A percentile compares a stretch with the other conserved stretches of the same genome.
phyloP scores from a whole-genome alignment of 1,140 invertebrate genomes.

The Zaprionus davidi region DNA sequence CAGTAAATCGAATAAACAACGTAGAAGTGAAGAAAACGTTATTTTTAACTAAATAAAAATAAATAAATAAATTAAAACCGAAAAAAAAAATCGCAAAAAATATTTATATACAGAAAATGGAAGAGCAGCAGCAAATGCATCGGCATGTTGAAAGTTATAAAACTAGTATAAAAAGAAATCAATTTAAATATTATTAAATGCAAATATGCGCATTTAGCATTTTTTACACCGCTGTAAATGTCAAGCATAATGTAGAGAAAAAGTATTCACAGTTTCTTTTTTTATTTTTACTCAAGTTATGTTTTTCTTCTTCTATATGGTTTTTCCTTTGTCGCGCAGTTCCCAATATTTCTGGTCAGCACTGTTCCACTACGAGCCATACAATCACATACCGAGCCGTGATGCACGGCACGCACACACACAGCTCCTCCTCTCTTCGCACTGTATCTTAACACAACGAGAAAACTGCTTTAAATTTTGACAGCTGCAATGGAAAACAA shows the following conservation, averaged over 20 bases:
- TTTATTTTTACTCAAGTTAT: constrained; percentile 3
- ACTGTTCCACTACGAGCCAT: constrained; percentile 17
- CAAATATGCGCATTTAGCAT: constrained; percentile 32
- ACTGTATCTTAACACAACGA: constrained; percentile 12
- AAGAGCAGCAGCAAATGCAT: constrained; percentile 14
- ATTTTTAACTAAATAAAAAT: constrained; percentile 60
- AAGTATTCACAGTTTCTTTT: constrained; percentile 21
- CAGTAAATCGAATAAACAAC: constrained; percentile 29
- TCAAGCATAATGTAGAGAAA: constrained; percentile 50
- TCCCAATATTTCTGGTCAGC: constrained; percentile 2
- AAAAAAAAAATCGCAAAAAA: constrained; percentile 40
- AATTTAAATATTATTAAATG: constrained; percentile 49
- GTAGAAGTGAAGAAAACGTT: constrained; percentile 49
- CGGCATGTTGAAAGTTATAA: constrained; percentile 59
- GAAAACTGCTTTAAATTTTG: constrained; percentile 19
- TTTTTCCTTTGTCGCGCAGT: neutral
- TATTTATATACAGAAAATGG: constrained; percentile 66
- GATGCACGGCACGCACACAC: constrained; percentile 1
- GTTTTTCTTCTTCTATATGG: neutral
- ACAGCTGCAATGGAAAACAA: constrained; percentile 24
- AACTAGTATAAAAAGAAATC: constrained; percentile 15
- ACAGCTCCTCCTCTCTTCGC: neutral
- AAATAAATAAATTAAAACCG: constrained; percentile 34
- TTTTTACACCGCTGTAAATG: constrained; percentile 69
- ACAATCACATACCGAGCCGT: neutral